These are phyloP conservation scores for Lophius piscatorius DNA, from an alignment of 2,113 vertebrate genomes.

Conservation along the genomic window DNA sequence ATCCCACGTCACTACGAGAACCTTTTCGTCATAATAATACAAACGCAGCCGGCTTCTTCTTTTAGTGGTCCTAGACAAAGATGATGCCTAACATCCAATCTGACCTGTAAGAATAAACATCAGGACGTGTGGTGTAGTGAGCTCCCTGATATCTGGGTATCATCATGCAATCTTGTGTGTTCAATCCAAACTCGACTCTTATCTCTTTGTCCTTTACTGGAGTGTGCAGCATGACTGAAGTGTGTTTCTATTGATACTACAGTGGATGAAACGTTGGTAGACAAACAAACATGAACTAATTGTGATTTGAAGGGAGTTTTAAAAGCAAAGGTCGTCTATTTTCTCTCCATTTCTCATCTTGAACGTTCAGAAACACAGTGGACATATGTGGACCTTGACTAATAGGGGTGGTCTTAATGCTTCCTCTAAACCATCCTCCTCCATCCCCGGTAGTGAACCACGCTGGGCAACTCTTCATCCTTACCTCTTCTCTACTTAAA, in stretches of 20 bases:
- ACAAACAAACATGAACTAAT: constrained; percentile 65
- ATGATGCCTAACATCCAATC: constrained; percentile 57
- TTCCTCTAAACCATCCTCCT: constrained; percentile 78
- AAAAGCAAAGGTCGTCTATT: constrained; percentile 62
- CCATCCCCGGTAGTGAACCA: constrained; percentile 65
- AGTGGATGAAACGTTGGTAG: constrained; percentile 40
- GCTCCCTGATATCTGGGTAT: no score
- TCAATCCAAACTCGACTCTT: constrained; percentile 55
- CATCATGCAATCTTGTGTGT: constrained; percentile 60
- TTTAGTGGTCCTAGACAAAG: constrained; percentile 63
- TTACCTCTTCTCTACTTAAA: constrained; percentile 71
- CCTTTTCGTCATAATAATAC: constrained; percentile 52
- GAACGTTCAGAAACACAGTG: constrained; percentile 47
- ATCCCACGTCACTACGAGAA: constrained; percentile 65
- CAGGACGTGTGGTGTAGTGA: constrained; percentile 45
- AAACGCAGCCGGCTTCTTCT: constrained; percentile 76
- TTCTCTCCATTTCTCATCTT: constrained; percentile 55
- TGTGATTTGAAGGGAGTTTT: constrained; percentile 64
- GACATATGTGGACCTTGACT: constrained; percentile 68
- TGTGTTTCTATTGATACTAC: constrained; percentile 70
- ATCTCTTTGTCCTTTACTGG: constrained; percentile 61
- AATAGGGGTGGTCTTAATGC: constrained; percentile 74
- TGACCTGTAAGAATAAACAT: constrained; percentile 34
- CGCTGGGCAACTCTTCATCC: constrained; percentile 63
- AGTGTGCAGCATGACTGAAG: constrained; percentile 72